Percentiles rank a stretch among this genome's conserved stretches.
These are phyloP conservation scores for Drosophila nr. medialis DNA, from an alignment of 2,888 invertebrate genomes.

Conservation along the genomic window DNA sequence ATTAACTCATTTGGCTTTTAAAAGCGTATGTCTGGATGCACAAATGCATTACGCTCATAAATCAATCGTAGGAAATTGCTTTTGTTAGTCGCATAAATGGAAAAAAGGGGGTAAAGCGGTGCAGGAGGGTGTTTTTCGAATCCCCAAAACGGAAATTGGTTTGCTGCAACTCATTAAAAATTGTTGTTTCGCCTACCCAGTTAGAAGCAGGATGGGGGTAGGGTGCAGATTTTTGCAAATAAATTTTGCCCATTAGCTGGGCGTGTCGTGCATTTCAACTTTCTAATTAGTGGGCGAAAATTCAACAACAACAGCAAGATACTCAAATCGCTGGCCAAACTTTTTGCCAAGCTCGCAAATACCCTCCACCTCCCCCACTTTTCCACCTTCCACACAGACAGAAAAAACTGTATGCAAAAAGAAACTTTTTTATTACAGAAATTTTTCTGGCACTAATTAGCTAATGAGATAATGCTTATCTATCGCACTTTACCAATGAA, in stretches of 20 bases:
- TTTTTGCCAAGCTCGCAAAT: conserved; percentile 21
- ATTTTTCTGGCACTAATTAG: conserved; percentile 78
- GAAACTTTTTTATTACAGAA: conserved; percentile 77
- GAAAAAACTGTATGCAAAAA: conserved; percentile 42
- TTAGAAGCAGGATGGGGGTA: background rate
- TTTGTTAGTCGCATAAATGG: conserved; percentile 60
- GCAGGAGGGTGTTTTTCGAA: conserved; percentile 5
- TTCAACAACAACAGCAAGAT: conserved; percentile 21
- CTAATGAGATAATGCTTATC: conserved; percentile 81
- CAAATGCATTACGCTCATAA: conserved; percentile 63
- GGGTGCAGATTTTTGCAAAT: conserved; percentile 30
- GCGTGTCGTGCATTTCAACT: conserved; percentile 69
- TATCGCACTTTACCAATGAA: conserved; percentile 65
- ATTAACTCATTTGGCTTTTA: conserved; percentile 42
- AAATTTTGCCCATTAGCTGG: conserved; percentile 50
- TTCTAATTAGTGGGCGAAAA: conserved; percentile 68
- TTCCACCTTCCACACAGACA: background rate
- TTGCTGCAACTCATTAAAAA: conserved; percentile 73
- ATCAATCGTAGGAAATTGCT: conserved; percentile 79
- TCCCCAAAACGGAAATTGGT: conserved; percentile 67
- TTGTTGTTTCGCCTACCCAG: conserved; percentile 11
- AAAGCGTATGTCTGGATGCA: conserved; percentile 61
- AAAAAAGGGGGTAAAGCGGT: background rate
- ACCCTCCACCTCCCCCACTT: background rate
- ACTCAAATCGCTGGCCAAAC: conserved; percentile 28